These are phyloP conservation scores for Australoheros scitulus DNA, from an alignment of 2,113 vertebrate species.

Conservation along the genomic window DNA sequence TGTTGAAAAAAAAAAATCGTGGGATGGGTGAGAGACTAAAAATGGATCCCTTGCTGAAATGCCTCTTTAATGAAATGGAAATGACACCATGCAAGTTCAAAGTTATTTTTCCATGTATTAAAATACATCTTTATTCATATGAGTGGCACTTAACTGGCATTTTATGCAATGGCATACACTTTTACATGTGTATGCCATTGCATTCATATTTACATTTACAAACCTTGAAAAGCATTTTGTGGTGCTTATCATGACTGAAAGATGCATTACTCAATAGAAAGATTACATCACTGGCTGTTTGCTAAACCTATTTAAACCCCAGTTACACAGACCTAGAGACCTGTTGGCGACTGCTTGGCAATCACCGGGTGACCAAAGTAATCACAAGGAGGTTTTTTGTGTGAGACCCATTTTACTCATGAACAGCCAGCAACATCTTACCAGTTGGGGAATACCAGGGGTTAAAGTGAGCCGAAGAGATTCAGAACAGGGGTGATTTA, in stretches of 20 bases:
- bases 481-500: no score
- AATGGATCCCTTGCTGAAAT: conserved; percentile 1
- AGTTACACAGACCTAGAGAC: background rate
- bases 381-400: background rate
- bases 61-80: background rate
- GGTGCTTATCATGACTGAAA: background rate
- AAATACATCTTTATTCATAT: background rate
- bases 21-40: background rate
- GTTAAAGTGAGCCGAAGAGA: no score
- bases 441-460: background rate
- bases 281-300: background rate
- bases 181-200: no score
- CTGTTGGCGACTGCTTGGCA: background rate
- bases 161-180: background rate
- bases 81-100: conserved; percentile 1
- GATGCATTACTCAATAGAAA: background rate
- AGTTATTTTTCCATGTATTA: background rate
- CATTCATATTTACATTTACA: background rate
- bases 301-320: background rate
- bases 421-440: background rate
- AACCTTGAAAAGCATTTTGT: background rate
- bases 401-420: background rate
- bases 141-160: background rate
- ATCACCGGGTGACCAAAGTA: background rate
- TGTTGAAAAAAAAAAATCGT: conserved; percentile 3